These are phyloP conservation scores for Tortrix viridana DNA, from an alignment of 2,888 invertebrate genomes.

Conservation along the genomic window DNA sequence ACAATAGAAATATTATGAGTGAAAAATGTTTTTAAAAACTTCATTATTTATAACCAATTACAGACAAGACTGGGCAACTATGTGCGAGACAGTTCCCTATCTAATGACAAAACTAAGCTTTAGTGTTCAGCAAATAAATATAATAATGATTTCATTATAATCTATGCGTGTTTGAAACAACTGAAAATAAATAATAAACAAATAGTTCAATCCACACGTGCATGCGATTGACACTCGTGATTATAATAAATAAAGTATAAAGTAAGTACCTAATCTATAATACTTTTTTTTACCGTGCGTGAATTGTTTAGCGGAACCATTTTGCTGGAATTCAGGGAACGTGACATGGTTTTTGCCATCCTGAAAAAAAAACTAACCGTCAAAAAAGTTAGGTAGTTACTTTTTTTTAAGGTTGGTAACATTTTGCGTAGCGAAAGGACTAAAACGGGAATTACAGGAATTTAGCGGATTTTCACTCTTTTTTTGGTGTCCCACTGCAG, in stretches of 20 bases:
- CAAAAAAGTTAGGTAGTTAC: not conserved
- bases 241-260: slow-evolving; percentile 76
- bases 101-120: slow-evolving; percentile 34
- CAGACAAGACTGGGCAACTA: not conserved
- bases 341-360: slow-evolving; percentile 95
- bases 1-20: slow-evolving; percentile 1
- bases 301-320: slow-evolving; percentile 94
- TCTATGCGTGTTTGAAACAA: slow-evolving; percentile 46
- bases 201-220: slow-evolving; percentile 78
- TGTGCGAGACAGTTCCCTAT: not conserved
- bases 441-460: no score
- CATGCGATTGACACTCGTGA: slow-evolving; percentile 82
- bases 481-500: no score
- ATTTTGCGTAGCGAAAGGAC: no score
- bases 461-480: not conserved
- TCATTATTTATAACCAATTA: not conserved
- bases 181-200: slow-evolving; percentile 52
- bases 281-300: slow-evolving; percentile 92
- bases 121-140: slow-evolving; percentile 36
- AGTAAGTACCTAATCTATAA: slow-evolving; percentile 87
- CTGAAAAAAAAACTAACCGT: slow-evolving; percentile 71
- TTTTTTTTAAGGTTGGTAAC: no score
- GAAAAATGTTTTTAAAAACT: slow-evolving; percentile 8
- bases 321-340: slow-evolving; percentile 95
- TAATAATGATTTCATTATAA: slow-evolving; percentile 22